phyloP scores from a whole-genome alignment of 2,797 vertebrate genomes.

The Paedocypris micromegethes region DNA sequence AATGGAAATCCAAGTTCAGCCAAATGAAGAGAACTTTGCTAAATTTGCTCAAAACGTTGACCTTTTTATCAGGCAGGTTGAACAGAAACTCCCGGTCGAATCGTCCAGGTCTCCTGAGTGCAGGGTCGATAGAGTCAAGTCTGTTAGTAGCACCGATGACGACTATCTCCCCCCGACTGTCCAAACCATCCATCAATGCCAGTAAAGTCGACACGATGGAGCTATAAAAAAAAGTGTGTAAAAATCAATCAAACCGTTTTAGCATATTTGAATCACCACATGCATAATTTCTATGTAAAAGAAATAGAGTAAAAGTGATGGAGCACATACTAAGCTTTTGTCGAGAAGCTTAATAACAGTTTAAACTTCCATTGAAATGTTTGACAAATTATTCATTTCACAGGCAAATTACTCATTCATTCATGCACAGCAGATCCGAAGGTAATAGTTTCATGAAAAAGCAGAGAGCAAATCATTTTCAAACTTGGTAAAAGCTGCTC shows the following conservation, averaged over 20 bases:
- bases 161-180: conserved; percentile 98
- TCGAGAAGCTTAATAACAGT: no score
- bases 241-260: not conserved
- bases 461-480: no score
- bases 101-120: conserved; percentile 98
- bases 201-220: conserved; percentile 98
- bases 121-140: conserved; percentile 99
- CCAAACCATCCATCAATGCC: conserved; percentile 98
- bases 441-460: no score
- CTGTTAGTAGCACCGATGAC: conserved; percentile 99
- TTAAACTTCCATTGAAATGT: no score
- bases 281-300: no score
- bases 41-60: conserved; percentile 47
- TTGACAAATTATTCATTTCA: no score
- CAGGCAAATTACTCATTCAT: no score
- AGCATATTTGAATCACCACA: no score
- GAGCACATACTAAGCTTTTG: no score
- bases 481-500: not conserved
- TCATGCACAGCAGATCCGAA: no score
- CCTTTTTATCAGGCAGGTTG: conserved; percentile 95
- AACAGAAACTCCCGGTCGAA: conserved; percentile 99
- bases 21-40: not conserved
- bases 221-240: conserved; percentile 58
- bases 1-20: no score
- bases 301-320: no score